Conservation (phyloP, 2,797 vertebrate species). For the Merluccius polli region DNA sequence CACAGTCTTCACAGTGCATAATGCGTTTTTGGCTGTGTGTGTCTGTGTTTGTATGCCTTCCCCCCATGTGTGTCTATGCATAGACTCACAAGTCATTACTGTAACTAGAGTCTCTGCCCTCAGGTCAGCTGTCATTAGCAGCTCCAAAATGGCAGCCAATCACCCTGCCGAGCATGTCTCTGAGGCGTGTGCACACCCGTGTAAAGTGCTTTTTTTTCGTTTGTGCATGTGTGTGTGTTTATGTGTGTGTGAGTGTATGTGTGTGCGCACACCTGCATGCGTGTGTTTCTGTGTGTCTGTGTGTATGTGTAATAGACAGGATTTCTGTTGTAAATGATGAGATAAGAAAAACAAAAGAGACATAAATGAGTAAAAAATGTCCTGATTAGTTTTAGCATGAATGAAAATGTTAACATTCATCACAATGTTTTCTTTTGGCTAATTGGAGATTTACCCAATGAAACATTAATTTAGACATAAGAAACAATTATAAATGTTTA, state of each 20-base stretch:
- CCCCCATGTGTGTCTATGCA: neutral
- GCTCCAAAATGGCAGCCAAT: constrained; percentile 49
- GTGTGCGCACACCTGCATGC: constrained; percentile 7
- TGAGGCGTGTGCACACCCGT: neutral
- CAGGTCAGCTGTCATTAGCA: constrained; percentile 56
- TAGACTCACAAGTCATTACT: constrained; percentile 60
- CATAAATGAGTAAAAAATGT: constrained; percentile 12
- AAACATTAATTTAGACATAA: constrained; percentile 60
- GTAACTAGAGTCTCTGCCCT: constrained; percentile 62
- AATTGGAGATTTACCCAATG: constrained; percentile 56
- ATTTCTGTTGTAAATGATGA: constrained; percentile 13
- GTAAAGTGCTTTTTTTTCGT: neutral
- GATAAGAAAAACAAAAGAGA: constrained; percentile 10
- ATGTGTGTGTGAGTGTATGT: constrained; percentile 1
- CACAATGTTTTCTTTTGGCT: constrained; percentile 40
- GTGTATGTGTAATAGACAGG: constrained; percentile 1
- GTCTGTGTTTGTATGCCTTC: neutral
- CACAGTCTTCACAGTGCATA: constrained; percentile 32
- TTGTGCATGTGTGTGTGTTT: neutral
- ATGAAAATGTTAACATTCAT: constrained; percentile 50
- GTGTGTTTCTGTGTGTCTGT: constrained; percentile 18
- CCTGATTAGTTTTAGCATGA: constrained; percentile 25
- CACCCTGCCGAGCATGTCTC: constrained; percentile 20
- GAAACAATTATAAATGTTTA: constrained; percentile 60
- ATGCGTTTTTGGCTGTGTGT: constrained; percentile 6